Evolutionary conservation across 2,797 vertebrate species (phyloP), one percentile per base, ranked within the genome.

Genomic region (Anabacerthia variegaticeps): DNA sequence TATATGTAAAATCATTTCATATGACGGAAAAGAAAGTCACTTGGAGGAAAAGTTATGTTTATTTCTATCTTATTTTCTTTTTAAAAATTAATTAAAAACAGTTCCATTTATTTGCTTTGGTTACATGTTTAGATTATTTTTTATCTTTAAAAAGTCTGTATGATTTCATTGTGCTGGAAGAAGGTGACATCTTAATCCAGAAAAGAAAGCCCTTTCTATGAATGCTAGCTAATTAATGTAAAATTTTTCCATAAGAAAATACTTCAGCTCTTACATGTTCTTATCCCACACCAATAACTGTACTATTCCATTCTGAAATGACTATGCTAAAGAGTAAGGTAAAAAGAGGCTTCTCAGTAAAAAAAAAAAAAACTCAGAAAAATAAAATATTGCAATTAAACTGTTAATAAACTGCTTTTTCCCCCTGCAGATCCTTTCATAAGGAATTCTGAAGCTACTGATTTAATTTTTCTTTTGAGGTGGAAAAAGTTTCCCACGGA

Each of bases 31-130:
- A 89, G 75, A 46, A 58, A 34, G 44, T 22, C 1, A 10, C 23
- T 32, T 16, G 9, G 12, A 16, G 2, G 24, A 36, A 41, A n/a
- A 10, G 13, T 1, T 4, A 1, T 6, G 0, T 7, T 43, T 62
- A 1, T 36, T 85, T 63, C 20, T 20, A 12, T 32, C 3, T 22
- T 32, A 5, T 44, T 44, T 69, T 49, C 43, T 44, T 44, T 44
- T 58, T 26, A 11, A 39, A 58, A 51, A 52, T 10, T 69, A 13
- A 63, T 39, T 74, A 54, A 5, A 71, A 83, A 58, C 80, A 62
- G 12, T 68, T 79, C 4, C 2, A 28, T 69, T 41, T 62, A 21
- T 44, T 46, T 0, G 7, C 59, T 82, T 51, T 58, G 76, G 2
- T 43, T 65, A 4, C 15, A 28, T 13, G 4, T 39, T 79, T 85